Evolutionary conservation across 2,797 vertebrate genomes (phyloP), one percentile per base, ranked within the genome.

Genomic region (Garrulus glandarius): DNA sequence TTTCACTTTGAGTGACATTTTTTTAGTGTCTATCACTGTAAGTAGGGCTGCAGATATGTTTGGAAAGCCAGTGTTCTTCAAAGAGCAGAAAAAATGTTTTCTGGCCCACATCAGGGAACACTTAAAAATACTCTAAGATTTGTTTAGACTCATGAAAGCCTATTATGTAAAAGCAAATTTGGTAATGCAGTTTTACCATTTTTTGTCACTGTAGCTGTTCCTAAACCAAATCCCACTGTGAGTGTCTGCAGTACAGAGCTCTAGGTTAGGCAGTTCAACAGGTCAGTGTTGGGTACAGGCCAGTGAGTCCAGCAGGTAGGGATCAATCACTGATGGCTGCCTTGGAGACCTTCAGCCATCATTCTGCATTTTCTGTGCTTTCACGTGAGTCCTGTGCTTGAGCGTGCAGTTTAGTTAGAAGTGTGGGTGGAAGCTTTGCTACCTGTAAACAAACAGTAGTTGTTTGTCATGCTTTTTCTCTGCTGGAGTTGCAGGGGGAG

Each of bases 121-220:
- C 15, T 87, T 87, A 4, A 52, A 93, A 86, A 29, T 50, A 64
- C n/a, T 17, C 59, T 39, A 3, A 61, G 23, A 68, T 91, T 89
- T 4, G 1, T 77, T 93, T 56, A 24, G 36, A 63, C 49, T 74
- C 16, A 61, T 74, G 70, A 80, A 83, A 80, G 18, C 30, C 50
- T 91, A 19, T 64, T 76, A 64, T 69, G 39, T 94, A 59, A 87
- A 74, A 87, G 39, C 41, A 80, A 50, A 85, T 70, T 83, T 83
- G 18, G n/a, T 50, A 61, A 78, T 1, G 6, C n/a, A 39, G 10
- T 77, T 93, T 67, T 84, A 43, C 49, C 83, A 76, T 76, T 84
- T 88, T 87, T 27, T 60, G 4, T 72, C 6, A 1, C 47, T 91
- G 37, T 36, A 63, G 32, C 11, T 84, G 44, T 79, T 94, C 57